Evolutionary conservation across 1,140 invertebrate species (phyloP), one percentile per base, ranked within the genome.

Genomic region (Cryptotermes secundus): DNA sequence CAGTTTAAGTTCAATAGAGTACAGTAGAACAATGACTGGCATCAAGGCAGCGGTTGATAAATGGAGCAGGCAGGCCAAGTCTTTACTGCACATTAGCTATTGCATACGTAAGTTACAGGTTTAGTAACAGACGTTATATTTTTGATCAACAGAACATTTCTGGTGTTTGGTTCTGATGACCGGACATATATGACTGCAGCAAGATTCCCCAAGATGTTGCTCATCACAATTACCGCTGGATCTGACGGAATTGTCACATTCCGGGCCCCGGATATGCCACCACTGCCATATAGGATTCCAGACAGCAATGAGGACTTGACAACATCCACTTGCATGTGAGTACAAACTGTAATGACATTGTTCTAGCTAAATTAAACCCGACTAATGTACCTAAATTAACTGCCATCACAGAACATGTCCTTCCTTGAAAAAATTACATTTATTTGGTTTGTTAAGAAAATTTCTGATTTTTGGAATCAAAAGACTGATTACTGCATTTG

Each of bases 311-410:
- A 72, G 26, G 7, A 31, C 59, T 31, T 72, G 26, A 72, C 9
- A 72, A 72, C 59, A n/a, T 72, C 59, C 14, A 72, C 59, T n/a
- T 72, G 59, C 59, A 72, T 72, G 59, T 72, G 59, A 72, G 59
- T 72, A 72, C 16, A 49, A 7, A 49, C 45, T 49, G 16, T 22
- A 42, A 19, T 49, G 45, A 49, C 16, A 49, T 3, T 3, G 4
- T 22, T 3, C 45, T 19, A 49, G 22, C 16, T 22, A 49, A 49
- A 19, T 0, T 49, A 49, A 49, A 49, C 22, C 38, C 38, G 16
- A 42, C 38, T 42, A 6, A 3, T 42, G 38, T 42, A 12, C 38
- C 9, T 49, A 49, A 49, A 49, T 3, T 49, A 49, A 14, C 14
- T 49, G n/a, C 45, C 45, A 22, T 22, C 45, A 49, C 16, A 0